Percentiles rank a stretch among this genome's conserved stretches.
Evolutionary conservation across 2,888 invertebrate species (phyloP).

Genomic region (Acrocyrtus sp.): DNA sequence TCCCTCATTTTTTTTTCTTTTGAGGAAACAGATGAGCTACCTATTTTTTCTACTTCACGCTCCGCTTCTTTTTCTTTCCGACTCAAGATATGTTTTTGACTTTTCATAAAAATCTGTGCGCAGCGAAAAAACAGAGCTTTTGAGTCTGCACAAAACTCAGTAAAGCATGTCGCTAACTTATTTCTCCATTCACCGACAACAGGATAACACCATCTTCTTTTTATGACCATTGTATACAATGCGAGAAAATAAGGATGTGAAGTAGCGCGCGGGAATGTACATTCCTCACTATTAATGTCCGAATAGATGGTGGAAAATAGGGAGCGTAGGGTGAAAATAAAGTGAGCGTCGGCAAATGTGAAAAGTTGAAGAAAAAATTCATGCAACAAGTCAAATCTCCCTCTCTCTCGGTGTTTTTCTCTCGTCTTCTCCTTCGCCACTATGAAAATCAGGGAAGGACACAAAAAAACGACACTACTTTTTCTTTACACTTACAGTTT

Average conservation of each 20-base stretch:
- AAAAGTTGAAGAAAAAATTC: constrained; percentile 40
- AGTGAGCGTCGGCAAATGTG: constrained; percentile 43
- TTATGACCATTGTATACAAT: not conserved
- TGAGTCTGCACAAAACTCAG: too few species aligned
- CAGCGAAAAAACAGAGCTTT: too few species aligned
- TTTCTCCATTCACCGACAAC: too few species aligned
- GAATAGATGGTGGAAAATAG: constrained; percentile 24
- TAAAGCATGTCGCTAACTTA: too few species aligned
- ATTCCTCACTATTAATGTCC: constrained; percentile 12
- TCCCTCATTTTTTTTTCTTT: constrained; percentile 13
- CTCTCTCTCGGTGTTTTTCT: too few species aligned
- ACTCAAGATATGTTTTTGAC: too few species aligned
- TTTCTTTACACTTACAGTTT: too few species aligned
- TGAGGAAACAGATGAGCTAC: constrained; percentile 32
- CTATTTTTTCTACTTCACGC: constrained; percentile 48
- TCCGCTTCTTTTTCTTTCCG: constrained; percentile 30
- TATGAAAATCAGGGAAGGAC: too few species aligned
- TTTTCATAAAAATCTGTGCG: too few species aligned
- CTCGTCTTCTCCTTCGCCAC: too few species aligned
- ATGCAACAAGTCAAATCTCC: constrained; percentile 51
- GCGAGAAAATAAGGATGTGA: not conserved
- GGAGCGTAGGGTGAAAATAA: constrained; percentile 19
- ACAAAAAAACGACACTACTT: too few species aligned
- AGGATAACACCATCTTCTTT: too few species aligned
- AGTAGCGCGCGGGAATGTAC: not conserved